A percentile compares a stretch with the other conserved stretches of the same genome.
phyloP scores from a whole-genome alignment of 37 sponge, comb jelly and placozoan species.

The Aphrocallistes beatrix region DNA sequence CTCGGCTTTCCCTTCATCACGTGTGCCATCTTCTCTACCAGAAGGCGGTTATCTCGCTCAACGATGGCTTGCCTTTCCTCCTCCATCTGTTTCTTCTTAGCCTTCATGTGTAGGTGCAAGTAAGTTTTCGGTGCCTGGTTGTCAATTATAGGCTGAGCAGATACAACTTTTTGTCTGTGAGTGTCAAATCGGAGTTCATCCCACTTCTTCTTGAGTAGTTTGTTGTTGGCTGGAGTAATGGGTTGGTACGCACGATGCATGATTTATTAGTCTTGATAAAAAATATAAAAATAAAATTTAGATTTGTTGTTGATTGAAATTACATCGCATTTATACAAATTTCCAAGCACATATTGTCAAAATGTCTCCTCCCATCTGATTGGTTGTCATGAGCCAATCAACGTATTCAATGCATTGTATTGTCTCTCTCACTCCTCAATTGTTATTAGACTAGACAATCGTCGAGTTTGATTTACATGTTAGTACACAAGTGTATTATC shows the following conservation, averaged over 20 bases:
- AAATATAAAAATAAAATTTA: neutral
- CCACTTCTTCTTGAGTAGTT: constrained; percentile 72
- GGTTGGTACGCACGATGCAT: constrained; percentile 64
- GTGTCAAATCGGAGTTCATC: constrained; percentile 48
- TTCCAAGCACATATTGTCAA: neutral
- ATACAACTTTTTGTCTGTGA: constrained; percentile 54
- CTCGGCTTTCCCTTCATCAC: constrained; percentile 67
- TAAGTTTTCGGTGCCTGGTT: constrained; percentile 72
- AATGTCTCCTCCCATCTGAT: neutral
- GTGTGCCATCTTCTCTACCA: constrained; percentile 78
- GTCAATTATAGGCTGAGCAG: constrained; percentile 71
- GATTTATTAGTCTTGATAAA: neutral
- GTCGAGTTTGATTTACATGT: neutral
- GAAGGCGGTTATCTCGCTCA: constrained; percentile 67
- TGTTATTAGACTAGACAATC: too few species aligned
- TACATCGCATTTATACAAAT: neutral
- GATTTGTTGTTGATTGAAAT: neutral
- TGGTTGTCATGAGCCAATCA: neutral
- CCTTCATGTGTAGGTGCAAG: constrained; percentile 65
- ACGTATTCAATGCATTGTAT: too few species aligned
- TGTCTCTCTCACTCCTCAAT: too few species aligned
- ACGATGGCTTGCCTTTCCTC: constrained; percentile 64
- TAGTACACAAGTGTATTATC: neutral
- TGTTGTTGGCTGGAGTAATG: constrained; percentile 77
- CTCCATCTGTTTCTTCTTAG: constrained; percentile 81